Conservation (phyloP, 2,797 vertebrate species). For the Cacajao melanocephalus region DNA sequence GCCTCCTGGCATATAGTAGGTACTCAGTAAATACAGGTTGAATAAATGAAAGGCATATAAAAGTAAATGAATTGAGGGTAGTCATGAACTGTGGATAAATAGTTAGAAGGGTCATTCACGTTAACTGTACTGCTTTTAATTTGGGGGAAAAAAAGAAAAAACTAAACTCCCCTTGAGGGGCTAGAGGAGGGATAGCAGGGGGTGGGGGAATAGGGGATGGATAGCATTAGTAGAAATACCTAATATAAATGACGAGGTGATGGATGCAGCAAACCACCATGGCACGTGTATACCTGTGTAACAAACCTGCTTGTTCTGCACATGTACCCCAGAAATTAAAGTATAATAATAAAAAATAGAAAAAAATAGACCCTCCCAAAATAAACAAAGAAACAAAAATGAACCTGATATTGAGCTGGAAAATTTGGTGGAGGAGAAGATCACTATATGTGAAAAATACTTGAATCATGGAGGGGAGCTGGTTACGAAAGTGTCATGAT, state of each 20-base stretch:
- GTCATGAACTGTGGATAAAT: neutral
- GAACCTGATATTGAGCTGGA: rapidly evolving
- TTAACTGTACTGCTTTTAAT: neutral
- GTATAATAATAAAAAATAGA: too few species aligned
- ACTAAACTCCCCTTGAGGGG: too few species aligned
- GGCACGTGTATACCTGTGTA: too few species aligned
- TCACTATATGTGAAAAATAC: neutral
- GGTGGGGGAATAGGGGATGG: too few species aligned
- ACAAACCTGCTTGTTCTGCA: too few species aligned
- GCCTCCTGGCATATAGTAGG: neutral
- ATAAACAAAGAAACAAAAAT: neutral
- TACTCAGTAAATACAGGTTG: neutral
- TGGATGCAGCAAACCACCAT: too few species aligned
- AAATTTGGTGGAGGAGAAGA: neutral
- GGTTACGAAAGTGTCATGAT: neutral
- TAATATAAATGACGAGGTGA: too few species aligned
- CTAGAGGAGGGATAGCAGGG: too few species aligned
- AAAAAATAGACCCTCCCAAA: neutral
- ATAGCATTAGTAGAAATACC: too few species aligned
- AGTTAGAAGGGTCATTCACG: neutral
- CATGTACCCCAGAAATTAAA: too few species aligned
- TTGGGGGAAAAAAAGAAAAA: neutral
- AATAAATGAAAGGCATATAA: neutral
- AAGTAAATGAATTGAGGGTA: too few species aligned
- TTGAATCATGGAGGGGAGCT: neutral